Conservation (phyloP, 2,113 vertebrate species). For the Tautogolabrus adspersus region DNA sequence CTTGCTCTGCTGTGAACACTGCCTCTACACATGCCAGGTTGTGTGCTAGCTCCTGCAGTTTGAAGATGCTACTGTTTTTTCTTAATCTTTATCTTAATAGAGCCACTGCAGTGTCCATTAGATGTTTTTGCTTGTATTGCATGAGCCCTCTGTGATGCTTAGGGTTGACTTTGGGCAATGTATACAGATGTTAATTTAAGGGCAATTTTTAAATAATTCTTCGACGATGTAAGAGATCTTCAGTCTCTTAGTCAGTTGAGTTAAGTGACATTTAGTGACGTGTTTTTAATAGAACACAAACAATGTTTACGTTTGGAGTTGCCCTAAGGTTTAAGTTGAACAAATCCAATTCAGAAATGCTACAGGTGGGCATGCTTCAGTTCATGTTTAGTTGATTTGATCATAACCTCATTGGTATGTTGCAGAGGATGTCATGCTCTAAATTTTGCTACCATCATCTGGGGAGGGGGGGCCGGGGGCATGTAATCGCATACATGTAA, state of each 20-base stretch:
- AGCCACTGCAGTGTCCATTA: conserved; percentile 46
- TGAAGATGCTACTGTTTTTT: conserved; percentile 8
- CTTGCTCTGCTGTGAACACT: conserved; percentile 39
- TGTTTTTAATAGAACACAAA: background rate
- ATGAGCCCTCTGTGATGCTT: conserved; percentile 65
- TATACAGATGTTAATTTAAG: background rate
- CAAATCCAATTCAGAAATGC: conserved; percentile 5
- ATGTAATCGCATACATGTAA: background rate
- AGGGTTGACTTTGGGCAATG: conserved; percentile 1
- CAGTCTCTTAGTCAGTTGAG: background rate
- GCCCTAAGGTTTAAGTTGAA: background rate
- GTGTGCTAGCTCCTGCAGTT: conserved; percentile 31
- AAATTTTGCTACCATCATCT: conserved; percentile 52
- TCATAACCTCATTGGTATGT: conserved; percentile 50
- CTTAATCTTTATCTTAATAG: background rate
- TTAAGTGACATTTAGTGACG: background rate
- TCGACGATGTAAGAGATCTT: background rate
- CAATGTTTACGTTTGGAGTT: background rate
- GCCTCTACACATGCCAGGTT: conserved; percentile 26
- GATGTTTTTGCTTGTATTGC: conserved; percentile 69
- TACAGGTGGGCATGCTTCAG: conserved; percentile 50
- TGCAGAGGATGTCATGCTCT: conserved; percentile 45
- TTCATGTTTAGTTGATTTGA: conserved; percentile 42
- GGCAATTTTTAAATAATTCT: background rate
- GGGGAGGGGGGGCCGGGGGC: conserved; percentile 10